These are phyloP conservation scores for Notolepis coatsorum DNA, from an alignment of 2,797 vertebrate genomes.

Conservation along the genomic window DNA sequence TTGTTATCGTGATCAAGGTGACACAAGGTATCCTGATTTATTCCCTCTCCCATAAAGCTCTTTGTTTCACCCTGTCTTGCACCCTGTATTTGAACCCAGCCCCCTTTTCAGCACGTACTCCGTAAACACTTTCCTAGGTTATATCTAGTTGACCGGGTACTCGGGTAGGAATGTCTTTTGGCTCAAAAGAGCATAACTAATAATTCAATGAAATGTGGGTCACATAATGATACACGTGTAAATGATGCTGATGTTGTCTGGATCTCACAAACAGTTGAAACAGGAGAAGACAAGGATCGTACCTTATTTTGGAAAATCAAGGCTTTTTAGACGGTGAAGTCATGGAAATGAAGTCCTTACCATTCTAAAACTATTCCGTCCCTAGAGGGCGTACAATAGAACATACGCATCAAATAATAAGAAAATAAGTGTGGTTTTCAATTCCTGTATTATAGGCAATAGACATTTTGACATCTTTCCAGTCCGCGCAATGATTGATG, in stretches of 20 bases:
- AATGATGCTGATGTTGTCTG: neutral
- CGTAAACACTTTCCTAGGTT: too few species aligned
- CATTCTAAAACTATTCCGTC: constrained; percentile 2
- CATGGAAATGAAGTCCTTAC: constrained; percentile 31
- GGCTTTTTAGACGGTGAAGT: constrained; percentile 37
- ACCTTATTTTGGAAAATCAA: constrained; percentile 38
- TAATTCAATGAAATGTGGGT: neutral
- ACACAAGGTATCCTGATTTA: too few species aligned
- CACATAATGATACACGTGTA: too few species aligned
- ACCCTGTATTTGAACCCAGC: too few species aligned
- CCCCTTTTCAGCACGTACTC: too few species aligned
- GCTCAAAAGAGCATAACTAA: too few species aligned
- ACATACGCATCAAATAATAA: neutral
- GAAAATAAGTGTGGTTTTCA: too few species aligned
- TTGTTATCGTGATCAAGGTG: too few species aligned
- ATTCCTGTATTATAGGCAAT: neutral
- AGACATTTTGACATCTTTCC: neutral
- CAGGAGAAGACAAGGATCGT: neutral
- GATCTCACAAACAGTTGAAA: neutral
- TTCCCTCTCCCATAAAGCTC: too few species aligned
- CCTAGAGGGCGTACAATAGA: constrained; percentile 13
- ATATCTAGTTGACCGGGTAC: too few species aligned
- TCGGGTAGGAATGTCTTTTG: too few species aligned
- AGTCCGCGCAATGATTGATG: fast-evolving
- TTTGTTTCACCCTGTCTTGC: too few species aligned